phyloP scores from a whole-genome alignment of 1,140 invertebrate species.

The Bombyx mori region ASM3026992v2 NC_085114.1:9338001-9338500 shows the following conservation, averaged over 20 bases:
- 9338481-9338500: too few species aligned
- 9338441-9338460: too few species aligned
- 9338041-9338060: slow-evolving; percentile 1
- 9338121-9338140: slow-evolving; percentile 68
- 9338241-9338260: slow-evolving; percentile 67
- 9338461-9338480: too few species aligned
- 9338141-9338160: slow-evolving; percentile 74
- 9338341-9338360: too few species aligned
- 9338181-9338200: slow-evolving; percentile 74
- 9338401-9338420: too few species aligned
- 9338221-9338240: slow-evolving; percentile 53
- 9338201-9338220: slow-evolving; percentile 59
- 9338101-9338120: slow-evolving; percentile 69
- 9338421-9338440: too few species aligned
- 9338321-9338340: slow-evolving; percentile 21
- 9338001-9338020: too few species aligned
- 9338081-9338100: slow-evolving; percentile 81
- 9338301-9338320: slow-evolving; percentile 75
- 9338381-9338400: not conserved
- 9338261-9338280: slow-evolving; percentile 63
- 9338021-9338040: too few species aligned
- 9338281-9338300: slow-evolving; percentile 69
- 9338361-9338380: not conserved
- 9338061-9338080: slow-evolving; percentile 82
- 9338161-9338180: slow-evolving; percentile 72